Evolutionary conservation across 2,113 vertebrate species (phyloP), one percentile per base, ranked within the genome.

Genomic region (Ammodramus savannarum): DNA sequence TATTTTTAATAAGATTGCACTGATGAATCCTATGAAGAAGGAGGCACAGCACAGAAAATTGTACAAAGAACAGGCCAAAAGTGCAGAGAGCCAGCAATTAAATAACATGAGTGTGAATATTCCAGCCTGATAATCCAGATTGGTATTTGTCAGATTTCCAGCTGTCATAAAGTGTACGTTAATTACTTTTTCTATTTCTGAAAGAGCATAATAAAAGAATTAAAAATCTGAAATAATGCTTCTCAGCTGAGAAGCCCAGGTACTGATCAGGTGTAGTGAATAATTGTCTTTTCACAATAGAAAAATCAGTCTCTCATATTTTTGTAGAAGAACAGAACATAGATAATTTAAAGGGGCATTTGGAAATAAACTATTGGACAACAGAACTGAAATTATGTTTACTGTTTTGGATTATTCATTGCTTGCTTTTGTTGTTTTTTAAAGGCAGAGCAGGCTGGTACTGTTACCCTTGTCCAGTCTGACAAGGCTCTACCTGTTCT

Each of bases 311-410:
- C 34, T 77, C 22, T 73, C 61, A 0, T 86, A 77, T 82, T 92
- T 91, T 91, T 95, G 89, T 95, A 89, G 91, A 89, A 89, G 16
- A 85, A 75, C 29, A 66, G 38, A 41, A 85, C 54, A 27, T 46
- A 86, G 76, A 65, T 72, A 83, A 90, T 95, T 87, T 65, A 39
- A 94, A 75, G 61, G 68, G 78, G 55, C 68, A 75, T 93, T 89
- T 91, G 62, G 65, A 87, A 97, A 96, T 91, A 95, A 93, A 89
- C 79, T 74, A 2, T 83, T 94, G 89, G 58, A 88, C 43, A 27
- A 54, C 49, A 68, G 68, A 95, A 87, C 72, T 76, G 73, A 94
- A 91, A 68, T 81, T 14, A 74, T 6, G 23, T 68, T 57, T 89
- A 25, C 69, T 93, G 75, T 6, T 95, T 87, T 63, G 80, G 62